Conservation (phyloP, 2,113 vertebrate species). For the Megaceryle maxima region DNA sequence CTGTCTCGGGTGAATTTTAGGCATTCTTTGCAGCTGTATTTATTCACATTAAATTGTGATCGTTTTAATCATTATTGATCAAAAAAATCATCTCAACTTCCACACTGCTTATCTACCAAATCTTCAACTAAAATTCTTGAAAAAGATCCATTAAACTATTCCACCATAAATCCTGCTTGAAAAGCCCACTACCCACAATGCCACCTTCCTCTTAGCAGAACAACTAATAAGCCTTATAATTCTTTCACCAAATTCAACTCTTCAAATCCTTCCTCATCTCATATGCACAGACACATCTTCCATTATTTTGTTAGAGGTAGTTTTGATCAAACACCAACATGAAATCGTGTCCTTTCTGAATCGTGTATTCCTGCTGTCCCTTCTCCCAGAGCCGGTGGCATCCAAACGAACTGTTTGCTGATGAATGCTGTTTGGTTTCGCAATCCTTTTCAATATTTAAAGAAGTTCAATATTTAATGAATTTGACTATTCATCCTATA, state of each 20-base stretch:
- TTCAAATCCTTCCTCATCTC: background rate
- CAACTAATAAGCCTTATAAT: background rate
- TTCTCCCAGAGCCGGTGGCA: background rate
- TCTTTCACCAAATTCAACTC: background rate
- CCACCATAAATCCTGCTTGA: background rate
- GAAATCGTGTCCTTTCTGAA: background rate
- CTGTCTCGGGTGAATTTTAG: background rate
- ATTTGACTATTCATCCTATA: background rate
- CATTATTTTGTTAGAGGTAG: background rate
- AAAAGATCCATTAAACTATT: background rate
- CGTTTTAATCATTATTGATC: background rate
- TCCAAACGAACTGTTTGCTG: background rate
- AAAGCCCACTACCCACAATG: background rate
- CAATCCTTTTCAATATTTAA: background rate
- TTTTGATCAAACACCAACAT: background rate
- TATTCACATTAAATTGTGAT: background rate
- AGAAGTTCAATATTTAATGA: background rate
- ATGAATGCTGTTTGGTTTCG: background rate
- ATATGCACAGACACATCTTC: background rate
- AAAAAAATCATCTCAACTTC: background rate
- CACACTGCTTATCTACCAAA: background rate
- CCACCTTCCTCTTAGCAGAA: background rate
- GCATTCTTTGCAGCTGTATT: background rate
- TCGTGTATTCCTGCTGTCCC: background rate
- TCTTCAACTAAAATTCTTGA: background rate